Conservation (phyloP, 2,797 vertebrate species). For the Tragelaphus oryx region DNA sequence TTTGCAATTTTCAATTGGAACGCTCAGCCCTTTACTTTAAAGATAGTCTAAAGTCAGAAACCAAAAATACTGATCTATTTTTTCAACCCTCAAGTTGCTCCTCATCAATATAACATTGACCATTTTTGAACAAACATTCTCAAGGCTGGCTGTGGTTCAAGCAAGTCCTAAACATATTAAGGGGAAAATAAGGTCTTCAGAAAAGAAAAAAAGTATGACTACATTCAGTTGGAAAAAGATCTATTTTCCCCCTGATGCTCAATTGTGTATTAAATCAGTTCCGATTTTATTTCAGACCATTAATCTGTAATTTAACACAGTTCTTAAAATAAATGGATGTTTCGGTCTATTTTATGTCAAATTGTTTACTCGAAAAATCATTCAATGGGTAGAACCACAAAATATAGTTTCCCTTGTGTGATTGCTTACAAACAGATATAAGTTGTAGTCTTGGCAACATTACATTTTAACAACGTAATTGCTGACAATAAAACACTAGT, state of each 20-base stretch:
- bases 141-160: neutral
- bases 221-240: conserved; percentile 23
- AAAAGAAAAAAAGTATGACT: conserved; percentile 24
- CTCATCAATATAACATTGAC: conserved; percentile 30
- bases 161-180: conserved; percentile 32
- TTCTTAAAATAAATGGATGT: conserved; percentile 54
- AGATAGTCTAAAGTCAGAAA: conserved; percentile 51
- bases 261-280: conserved; percentile 57
- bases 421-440: conserved; percentile 43
- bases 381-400: conserved; percentile 1
- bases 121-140: conserved; percentile 26
- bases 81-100: conserved; percentile 45
- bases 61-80: conserved; percentile 51
- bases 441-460: neutral
- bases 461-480: conserved; percentile 45
- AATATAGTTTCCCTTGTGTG: conserved; percentile 30
- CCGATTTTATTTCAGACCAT: conserved; percentile 55
- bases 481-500: conserved; percentile 41
- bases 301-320: conserved; percentile 57
- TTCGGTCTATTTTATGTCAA: conserved; percentile 42
- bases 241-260: neutral
- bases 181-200: conserved; percentile 45
- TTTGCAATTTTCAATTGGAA: conserved; percentile 34
- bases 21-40: conserved; percentile 41
- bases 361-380: conserved; percentile 57